These are phyloP conservation scores for Dorcus hopei DNA, from an alignment of 2,888 invertebrate species.

Conservation along the genomic window DNA sequence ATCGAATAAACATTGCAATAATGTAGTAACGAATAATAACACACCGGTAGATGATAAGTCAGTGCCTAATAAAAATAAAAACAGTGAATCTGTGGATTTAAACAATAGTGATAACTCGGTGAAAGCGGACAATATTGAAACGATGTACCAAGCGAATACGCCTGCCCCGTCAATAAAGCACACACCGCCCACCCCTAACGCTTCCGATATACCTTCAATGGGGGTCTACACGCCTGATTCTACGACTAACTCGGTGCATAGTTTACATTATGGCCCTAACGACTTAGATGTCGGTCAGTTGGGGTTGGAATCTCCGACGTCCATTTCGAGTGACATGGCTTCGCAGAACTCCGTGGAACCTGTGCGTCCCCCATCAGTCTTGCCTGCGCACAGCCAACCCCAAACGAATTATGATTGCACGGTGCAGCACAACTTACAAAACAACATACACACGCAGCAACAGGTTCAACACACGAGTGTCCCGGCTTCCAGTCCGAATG, in stretches of 20 bases:
- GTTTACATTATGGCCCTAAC: slow-evolving; percentile 74
- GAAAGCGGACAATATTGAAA: slow-evolving; percentile 19
- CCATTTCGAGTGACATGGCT: slow-evolving; percentile 81
- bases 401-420: slow-evolving; percentile 63
- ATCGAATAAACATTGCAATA: slow-evolving; percentile 4
- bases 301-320: slow-evolving; percentile 84
- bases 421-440: slow-evolving; percentile 66
- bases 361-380: slow-evolving; percentile 57
- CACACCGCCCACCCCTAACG: slow-evolving; percentile 50
- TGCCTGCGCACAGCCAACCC: slow-evolving; percentile 41
- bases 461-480: slow-evolving; percentile 29
- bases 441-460: slow-evolving; percentile 43
- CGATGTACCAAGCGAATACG: slow-evolving; percentile 33
- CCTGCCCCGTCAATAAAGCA: slow-evolving; percentile 44
- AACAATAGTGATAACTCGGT: background rate
- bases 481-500: slow-evolving; percentile 50
- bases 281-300: slow-evolving; percentile 81
- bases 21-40: slow-evolving; percentile 1
- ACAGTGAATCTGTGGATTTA: background rate
- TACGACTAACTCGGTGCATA: slow-evolving; percentile 75
- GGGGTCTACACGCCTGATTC: slow-evolving; percentile 85
- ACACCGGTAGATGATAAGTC: slow-evolving; percentile 9
- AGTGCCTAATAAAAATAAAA: too few relatives aligned
- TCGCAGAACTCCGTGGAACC: slow-evolving; percentile 68
- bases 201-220: slow-evolving; percentile 71